Percentiles rank a stretch among this genome's conserved stretches.
Conservation (phyloP, 2,797 vertebrate genomes). For the Channa striata region DNA sequence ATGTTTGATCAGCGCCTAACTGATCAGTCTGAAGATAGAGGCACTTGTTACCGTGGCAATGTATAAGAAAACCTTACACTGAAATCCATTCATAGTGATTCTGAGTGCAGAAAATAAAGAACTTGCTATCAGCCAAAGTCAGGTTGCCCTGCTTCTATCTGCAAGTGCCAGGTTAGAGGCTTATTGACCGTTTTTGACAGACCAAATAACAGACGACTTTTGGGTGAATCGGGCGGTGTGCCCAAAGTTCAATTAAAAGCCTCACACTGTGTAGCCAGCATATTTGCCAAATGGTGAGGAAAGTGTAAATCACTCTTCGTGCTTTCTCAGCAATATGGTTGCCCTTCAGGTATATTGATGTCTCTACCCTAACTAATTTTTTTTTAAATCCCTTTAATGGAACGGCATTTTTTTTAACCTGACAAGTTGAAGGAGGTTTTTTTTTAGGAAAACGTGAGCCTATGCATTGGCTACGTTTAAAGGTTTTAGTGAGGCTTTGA, state of each 20-base stretch:
- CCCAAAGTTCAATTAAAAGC: constrained; percentile 80
- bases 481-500: constrained; percentile 57
- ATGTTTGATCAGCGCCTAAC: constrained; percentile 39
- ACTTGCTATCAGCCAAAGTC: constrained; percentile 55
- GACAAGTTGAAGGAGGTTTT: constrained; percentile 52
- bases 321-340: constrained; percentile 63
- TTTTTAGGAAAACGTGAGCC: constrained; percentile 43
- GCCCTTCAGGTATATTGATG: constrained; percentile 62
- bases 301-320: constrained; percentile 50
- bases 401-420: constrained; percentile 54
- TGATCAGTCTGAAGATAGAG: constrained; percentile 53
- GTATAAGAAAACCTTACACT: constrained; percentile 24
- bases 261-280: constrained; percentile 56
- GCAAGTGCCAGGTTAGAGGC: constrained; percentile 63
- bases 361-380: constrained; percentile 40
- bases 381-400: constrained; percentile 26
- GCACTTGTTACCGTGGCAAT: constrained; percentile 65
- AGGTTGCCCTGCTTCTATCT: constrained; percentile 54
- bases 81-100: constrained; percentile 55
- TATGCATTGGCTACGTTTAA: constrained; percentile 35
- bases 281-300: constrained; percentile 67
- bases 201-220: constrained; percentile 74
- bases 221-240: constrained; percentile 60
- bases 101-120: constrained; percentile 33
- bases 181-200: constrained; percentile 77